These are phyloP conservation scores for Clarias batrachus DNA, from an alignment of 2,113 vertebrate genomes.

Conservation along the genomic window DNA sequence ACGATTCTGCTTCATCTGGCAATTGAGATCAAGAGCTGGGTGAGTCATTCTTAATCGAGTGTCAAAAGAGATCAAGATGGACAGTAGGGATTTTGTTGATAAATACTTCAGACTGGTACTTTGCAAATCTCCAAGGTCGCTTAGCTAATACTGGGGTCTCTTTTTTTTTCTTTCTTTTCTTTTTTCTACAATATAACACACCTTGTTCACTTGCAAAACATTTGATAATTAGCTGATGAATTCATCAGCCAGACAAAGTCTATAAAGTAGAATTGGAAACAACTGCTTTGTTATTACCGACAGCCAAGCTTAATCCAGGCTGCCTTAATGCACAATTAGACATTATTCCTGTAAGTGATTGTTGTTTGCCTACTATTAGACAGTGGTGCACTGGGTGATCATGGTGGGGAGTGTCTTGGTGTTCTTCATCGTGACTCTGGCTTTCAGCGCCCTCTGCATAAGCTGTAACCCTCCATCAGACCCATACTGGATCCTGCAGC, in stretches of 20 bases:
- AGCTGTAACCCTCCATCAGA: constrained; percentile 82
- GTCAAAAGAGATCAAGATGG: not conserved
- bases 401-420: constrained; percentile 80
- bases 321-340: not conserved
- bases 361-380: constrained; percentile 69
- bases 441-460: constrained; percentile 79
- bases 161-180: not conserved
- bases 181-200: not conserved
- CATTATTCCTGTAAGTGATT: not conserved
- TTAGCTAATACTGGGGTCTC: not conserved
- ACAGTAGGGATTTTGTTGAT: not conserved
- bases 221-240: not conserved
- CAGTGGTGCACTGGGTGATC: constrained; percentile 74
- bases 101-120: not conserved
- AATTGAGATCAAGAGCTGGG: constrained; percentile 93
- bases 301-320: not conserved
- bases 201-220: not conserved
- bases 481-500: constrained; percentile 85
- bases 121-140: not conserved
- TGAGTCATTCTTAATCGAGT: constrained; percentile 64
- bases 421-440: constrained; percentile 77
- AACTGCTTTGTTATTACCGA: not conserved
- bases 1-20: constrained; percentile 90
- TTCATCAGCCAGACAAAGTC: not conserved
- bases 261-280: not conserved